Evolutionary conservation across 92 coral and sea anemone species (phyloP), one percentile per base, ranked within the genome.

Genomic region (Umimayanthus kanabou): DNA sequence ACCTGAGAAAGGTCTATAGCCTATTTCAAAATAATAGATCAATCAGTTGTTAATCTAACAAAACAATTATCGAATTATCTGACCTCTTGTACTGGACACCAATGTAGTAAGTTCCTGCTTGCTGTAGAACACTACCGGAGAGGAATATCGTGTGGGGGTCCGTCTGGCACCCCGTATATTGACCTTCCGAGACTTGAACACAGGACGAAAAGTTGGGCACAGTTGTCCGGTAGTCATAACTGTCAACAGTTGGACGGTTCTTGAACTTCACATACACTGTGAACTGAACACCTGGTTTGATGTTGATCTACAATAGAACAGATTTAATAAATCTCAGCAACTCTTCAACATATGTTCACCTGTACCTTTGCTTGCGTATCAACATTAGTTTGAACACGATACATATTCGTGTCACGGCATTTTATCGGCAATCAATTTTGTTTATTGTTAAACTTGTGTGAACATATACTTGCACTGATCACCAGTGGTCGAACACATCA

Each of bases 141-240:
- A 82, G 39, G 5, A n/a, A 39, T 69, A 82, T 29, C 18, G 66
- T 61, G 77, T 82, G 43, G 1, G 86, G 86, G 39, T 82, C 86
- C 37, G 25, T 45, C 76, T 13, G 73, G 50, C 86, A 82, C 6
- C 43, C 77, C 2, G 25, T 42, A 30, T 69, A 14, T 28, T 82
- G 86, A 16, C 22, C 50, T 20, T 14, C 39, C 1, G 76, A 26
- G 39, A n/a, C 77, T 43, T 47, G 77, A 42, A 47, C 4, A 69
- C 92, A 90, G 33, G 87, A 90, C 6, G 92, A 76, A 53, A 69
- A 90, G 61, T 90, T 85, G 1, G 92, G 92, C 1, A 90, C 73
- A 40, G 71, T 15, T 33, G 88, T 89, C 50, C 28, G 50, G 73
- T 67, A 64, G 67, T 76, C 79, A 55, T 81, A 82, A 15, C 25